Percentiles rank a stretch among this genome's conserved stretches.
Conservation (phyloP, 1,140 invertebrate species). For the Acromyrmex charruanus region DNA sequence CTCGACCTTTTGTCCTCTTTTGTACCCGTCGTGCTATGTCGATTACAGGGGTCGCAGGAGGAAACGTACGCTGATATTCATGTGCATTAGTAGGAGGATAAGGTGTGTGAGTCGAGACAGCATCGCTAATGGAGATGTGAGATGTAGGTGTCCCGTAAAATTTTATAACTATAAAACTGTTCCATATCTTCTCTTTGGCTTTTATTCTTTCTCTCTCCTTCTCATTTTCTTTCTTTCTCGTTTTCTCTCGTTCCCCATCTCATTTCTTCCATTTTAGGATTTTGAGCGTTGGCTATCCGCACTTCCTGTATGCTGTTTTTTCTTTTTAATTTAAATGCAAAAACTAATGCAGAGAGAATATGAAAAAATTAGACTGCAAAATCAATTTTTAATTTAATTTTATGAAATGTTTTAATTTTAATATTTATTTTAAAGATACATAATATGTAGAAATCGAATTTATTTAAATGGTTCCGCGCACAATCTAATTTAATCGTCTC, state of each 20-base stretch:
- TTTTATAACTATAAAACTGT: slow-evolving; percentile 77
- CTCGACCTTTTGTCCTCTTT: slow-evolving; percentile 47
- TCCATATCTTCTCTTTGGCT: slow-evolving; percentile 15
- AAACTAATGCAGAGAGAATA: slow-evolving; percentile 10
- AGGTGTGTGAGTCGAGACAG: slow-evolving; percentile 69
- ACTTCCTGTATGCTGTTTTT: background rate
- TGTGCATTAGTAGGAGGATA: slow-evolving; percentile 63
- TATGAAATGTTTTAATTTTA: slow-evolving; percentile 20
- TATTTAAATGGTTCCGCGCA: background rate
- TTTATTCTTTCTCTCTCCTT: slow-evolving; percentile 15
- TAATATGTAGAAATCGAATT: background rate
- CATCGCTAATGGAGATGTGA: slow-evolving; percentile 81
- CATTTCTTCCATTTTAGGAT: background rate
- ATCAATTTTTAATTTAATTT: slow-evolving; percentile 20
- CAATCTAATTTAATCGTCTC: slow-evolving; percentile 14
- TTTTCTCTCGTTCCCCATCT: background rate
- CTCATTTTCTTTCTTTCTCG: background rate
- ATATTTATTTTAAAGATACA: background rate
- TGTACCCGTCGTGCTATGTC: slow-evolving; percentile 48
- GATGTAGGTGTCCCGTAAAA: slow-evolving; percentile 80
- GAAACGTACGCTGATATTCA: slow-evolving; percentile 57
- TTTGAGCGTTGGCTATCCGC: background rate
- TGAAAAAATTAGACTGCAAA: background rate
- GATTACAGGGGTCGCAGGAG: slow-evolving; percentile 45
- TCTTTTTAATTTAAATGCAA: slow-evolving; percentile 23